Evolutionary conservation across 2,888 invertebrate genomes (phyloP).

Genomic region (Eupithecia centaureata): DNA sequence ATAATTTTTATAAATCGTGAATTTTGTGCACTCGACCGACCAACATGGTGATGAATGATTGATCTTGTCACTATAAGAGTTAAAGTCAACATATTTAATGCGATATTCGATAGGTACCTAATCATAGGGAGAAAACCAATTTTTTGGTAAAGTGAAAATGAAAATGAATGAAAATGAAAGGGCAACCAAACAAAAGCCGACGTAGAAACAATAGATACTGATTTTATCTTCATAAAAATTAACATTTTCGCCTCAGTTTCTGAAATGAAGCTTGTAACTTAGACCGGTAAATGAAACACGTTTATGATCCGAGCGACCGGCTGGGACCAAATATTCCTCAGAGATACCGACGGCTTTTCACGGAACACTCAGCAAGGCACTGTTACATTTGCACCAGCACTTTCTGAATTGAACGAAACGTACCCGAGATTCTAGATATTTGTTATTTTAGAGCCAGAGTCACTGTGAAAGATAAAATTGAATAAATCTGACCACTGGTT

Average conservation of each 20-base stretch:
- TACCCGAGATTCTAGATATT: constrained; percentile 10
- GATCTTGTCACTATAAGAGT: too few relatives aligned
- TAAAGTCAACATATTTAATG: too few relatives aligned
- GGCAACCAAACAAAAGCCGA: too few relatives aligned
- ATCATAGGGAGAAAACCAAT: too few relatives aligned
- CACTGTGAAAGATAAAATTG: not conserved
- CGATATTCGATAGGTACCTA: too few relatives aligned
- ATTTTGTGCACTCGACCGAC: not conserved
- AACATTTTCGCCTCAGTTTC: too few relatives aligned
- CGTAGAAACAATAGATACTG: too few relatives aligned
- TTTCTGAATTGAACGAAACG: constrained; percentile 18
- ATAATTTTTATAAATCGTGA: not conserved
- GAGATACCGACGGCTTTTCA: constrained; percentile 53
- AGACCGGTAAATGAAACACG: constrained; percentile 52
- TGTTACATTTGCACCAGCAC: constrained; percentile 24
- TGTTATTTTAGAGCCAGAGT: not conserved
- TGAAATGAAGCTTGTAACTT: constrained; percentile 40
- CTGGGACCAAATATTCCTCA: constrained; percentile 64
- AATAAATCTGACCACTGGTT: not conserved
- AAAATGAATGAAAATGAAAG: too few relatives aligned
- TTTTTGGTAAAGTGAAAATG: too few relatives aligned
- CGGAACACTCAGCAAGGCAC: constrained; percentile 31
- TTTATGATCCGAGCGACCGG: constrained; percentile 73
- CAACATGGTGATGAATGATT: too few relatives aligned
- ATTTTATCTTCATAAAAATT: too few relatives aligned